Evolutionary conservation across 2,113 vertebrate species (phyloP).

Genomic region (Mus pahari): DNA sequence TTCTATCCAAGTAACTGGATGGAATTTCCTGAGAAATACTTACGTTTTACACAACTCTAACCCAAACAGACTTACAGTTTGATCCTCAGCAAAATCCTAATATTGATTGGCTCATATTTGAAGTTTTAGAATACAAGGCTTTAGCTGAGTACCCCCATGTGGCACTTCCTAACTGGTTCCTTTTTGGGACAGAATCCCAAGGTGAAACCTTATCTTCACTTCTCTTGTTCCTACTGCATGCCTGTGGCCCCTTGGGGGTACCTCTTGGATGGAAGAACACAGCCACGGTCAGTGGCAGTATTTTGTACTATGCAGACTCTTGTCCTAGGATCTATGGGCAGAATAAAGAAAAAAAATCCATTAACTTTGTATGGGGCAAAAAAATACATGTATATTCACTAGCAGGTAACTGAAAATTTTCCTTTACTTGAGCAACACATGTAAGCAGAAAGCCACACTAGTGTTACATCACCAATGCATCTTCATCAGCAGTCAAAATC

Average conservation of each 20-base stretch:
- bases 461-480: background rate
- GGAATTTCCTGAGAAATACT: conserved; percentile 23
- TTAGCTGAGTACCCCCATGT: background rate
- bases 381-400: background rate
- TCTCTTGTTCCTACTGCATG: background rate
- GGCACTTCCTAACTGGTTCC: background rate
- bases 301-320: background rate
- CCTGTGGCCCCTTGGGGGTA: background rate
- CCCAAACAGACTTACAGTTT: background rate
- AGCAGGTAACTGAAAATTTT: background rate
- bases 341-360: background rate
- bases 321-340: background rate
- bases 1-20: conserved; percentile 17
- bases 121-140: background rate
- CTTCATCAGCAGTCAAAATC: background rate
- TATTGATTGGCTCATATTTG: conserved; percentile 38
- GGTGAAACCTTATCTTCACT: background rate
- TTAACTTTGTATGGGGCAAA: background rate
- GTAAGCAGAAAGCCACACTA: background rate
- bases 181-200: background rate
- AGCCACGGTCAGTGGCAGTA: background rate
- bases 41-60: background rate
- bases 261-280: background rate
- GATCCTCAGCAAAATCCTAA: background rate
- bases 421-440: background rate